A percentile compares a stretch with the other conserved stretches of the same genome.
These are phyloP conservation scores for Gavialis gangeticus DNA, from an alignment of 2,113 vertebrate species.

Conservation along the genomic window DNA sequence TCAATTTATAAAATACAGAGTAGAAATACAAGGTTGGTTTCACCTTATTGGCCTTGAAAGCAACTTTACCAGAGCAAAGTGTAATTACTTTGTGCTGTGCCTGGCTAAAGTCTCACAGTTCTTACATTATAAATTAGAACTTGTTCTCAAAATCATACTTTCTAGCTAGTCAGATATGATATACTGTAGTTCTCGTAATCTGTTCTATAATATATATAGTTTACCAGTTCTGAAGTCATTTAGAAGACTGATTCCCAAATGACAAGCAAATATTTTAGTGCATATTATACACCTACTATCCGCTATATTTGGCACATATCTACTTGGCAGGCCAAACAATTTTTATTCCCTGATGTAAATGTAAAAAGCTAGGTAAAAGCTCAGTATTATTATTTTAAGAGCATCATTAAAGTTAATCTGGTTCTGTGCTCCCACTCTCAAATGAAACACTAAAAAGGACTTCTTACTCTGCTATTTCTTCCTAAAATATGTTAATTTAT, in stretches of 20 bases:
- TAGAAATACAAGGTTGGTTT: not conserved
- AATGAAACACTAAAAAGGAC: constrained; percentile 6
- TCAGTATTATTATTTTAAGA: constrained; percentile 61
- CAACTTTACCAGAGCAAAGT: not conserved
- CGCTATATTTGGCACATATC: constrained; percentile 30
- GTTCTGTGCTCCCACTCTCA: not conserved
- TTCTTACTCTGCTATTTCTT: constrained; percentile 29
- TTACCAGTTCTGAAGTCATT: constrained; percentile 13
- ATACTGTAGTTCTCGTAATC: not conserved
- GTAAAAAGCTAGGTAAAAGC: constrained; percentile 40
- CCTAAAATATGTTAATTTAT: not conserved
- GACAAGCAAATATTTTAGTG: constrained; percentile 5
- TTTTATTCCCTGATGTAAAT: constrained; percentile 12
- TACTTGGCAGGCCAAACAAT: constrained; percentile 50
- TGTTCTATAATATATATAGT: not conserved
- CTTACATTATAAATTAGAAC: constrained; percentile 1
- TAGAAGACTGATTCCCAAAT: constrained; percentile 6
- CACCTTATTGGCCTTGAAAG: not conserved
- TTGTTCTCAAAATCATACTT: not conserved
- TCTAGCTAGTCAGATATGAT: not conserved
- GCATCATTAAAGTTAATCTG: constrained; percentile 52
- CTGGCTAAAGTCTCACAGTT: not conserved
- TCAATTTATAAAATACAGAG: not conserved
- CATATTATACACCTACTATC: constrained; percentile 23
- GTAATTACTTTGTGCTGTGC: not conserved